These are phyloP conservation scores for Eristalis tenax DNA, from an alignment of 2,888 invertebrate genomes.

Conservation along the genomic window DNA sequence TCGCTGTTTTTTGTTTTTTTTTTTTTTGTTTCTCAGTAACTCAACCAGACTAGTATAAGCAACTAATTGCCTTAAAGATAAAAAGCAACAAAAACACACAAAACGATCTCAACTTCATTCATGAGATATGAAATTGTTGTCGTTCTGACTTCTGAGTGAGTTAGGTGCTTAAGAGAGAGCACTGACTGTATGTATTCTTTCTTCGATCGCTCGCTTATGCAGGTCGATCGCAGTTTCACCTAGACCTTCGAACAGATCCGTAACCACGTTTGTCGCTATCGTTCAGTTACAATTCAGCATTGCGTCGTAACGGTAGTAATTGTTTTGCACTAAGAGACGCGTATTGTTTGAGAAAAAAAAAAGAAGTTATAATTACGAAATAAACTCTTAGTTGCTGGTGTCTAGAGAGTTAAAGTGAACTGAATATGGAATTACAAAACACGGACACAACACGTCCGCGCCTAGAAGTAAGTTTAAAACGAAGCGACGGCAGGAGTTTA, in stretches of 20 bases:
- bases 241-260: conserved; percentile 34
- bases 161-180: conserved; percentile 48
- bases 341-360: conserved; percentile 3
- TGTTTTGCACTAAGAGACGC: neutral
- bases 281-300: conserved; percentile 51
- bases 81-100: conserved; percentile 10
- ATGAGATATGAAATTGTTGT: conserved; percentile 31
- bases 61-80: conserved; percentile 35
- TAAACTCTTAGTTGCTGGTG: neutral
- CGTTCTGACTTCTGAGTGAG: neutral
- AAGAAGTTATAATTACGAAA: neutral
- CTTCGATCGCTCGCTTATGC: conserved; percentile 45
- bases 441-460: neutral
- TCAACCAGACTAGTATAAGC: conserved; percentile 10
- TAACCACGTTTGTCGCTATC: conserved; percentile 12
- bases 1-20: neutral
- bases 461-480: conserved; percentile 34
- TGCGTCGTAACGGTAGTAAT: conserved; percentile 35
- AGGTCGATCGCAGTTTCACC: conserved; percentile 57
- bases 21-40: neutral
- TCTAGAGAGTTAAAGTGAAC: neutral
- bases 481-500: neutral
- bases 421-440: conserved; percentile 43
- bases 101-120: conserved; percentile 30
- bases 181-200: conserved; percentile 49